Percentiles rank a stretch among this genome's conserved stretches.
These are phyloP conservation scores for Ochotona princeps DNA, from an alignment of 2,113 vertebrate species.

Conservation along the genomic window DNA sequence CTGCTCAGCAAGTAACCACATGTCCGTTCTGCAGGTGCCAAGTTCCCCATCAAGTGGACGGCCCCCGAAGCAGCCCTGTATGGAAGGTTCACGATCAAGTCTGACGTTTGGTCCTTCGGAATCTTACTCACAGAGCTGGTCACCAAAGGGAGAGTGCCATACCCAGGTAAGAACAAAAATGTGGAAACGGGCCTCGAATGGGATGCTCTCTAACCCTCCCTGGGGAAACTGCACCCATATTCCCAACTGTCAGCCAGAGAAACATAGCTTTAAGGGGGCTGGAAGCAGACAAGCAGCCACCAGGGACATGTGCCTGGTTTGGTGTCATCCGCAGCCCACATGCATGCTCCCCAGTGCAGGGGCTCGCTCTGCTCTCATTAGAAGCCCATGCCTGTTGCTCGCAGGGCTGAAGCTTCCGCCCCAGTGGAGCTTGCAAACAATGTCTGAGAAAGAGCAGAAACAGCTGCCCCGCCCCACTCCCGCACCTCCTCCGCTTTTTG, in stretches of 20 bases:
- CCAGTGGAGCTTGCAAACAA: not conserved
- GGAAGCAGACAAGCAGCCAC: not conserved
- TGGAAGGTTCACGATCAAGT: conserved; percentile 99
- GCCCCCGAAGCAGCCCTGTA: conserved; percentile 97
- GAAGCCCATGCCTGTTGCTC: not conserved
- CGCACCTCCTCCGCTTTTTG: conserved; percentile 20
- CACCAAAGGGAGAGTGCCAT: conserved; percentile 98
- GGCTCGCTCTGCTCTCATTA: not conserved
- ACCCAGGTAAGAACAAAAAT: conserved; percentile 92
- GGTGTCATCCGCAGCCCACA: not conserved
- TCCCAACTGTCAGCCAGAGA: not conserved
- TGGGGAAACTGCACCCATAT: not conserved
- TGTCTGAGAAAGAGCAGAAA: conserved; percentile 45
- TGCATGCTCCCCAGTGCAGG: not conserved
- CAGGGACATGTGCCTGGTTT: not conserved
- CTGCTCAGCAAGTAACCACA: not conserved
- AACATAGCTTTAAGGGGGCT: not conserved
- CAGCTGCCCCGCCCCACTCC: not conserved
- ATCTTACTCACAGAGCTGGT: conserved; percentile 97
- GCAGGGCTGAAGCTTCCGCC: not conserved
- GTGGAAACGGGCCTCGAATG: not conserved
- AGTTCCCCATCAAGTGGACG: conserved; percentile 99
- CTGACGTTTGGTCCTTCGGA: conserved; percentile 98
- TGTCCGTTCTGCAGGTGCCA: conserved; percentile 90
- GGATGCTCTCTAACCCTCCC: not conserved